Evolutionary conservation across 2,888 invertebrate genomes (phyloP).

Genomic region (Monoplex corrugatus): DNA sequence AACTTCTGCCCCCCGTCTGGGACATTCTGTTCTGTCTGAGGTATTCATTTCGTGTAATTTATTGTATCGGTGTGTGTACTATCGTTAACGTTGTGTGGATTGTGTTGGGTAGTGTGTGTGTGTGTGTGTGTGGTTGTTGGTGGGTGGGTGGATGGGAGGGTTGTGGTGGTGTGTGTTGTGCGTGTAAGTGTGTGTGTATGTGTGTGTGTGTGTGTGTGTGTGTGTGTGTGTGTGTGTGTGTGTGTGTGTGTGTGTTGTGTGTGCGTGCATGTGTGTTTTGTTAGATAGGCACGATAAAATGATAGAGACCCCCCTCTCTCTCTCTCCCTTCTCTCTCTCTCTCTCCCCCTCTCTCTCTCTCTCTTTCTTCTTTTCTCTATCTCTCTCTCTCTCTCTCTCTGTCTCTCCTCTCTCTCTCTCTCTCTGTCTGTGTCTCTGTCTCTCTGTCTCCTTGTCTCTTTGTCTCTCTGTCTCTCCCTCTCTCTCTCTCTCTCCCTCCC

Average conservation of each 20-base stretch:
- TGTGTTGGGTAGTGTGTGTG: no score
- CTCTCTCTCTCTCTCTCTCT: background rate
- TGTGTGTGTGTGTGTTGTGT: no score
- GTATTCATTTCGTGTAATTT: no score
- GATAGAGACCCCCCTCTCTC: background rate
- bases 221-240: background rate
- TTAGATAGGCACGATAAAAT: background rate
- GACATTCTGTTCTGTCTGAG: no score
- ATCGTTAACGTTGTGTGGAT: no score
- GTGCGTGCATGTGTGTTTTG: background rate
- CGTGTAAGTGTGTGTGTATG: background rate
- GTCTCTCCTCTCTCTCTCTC: background rate
- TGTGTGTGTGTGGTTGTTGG: background rate
- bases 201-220: no score
- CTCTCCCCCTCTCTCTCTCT: background rate
- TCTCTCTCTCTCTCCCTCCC: background rate
- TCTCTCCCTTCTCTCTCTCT: background rate
- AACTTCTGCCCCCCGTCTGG: no score
- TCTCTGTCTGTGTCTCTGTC: no score
- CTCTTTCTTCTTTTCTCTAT: background rate
- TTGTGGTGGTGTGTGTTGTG: background rate
- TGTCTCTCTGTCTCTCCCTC: background rate
- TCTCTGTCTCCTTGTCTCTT: background rate
- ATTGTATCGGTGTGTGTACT: no score
- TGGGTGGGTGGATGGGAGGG: background rate